A percentile compares a stretch with the other conserved stretches of the same genome.
Evolutionary conservation across 1,140 invertebrate genomes (phyloP).

Genomic region (Lordiphosa clarofinis): DNA sequence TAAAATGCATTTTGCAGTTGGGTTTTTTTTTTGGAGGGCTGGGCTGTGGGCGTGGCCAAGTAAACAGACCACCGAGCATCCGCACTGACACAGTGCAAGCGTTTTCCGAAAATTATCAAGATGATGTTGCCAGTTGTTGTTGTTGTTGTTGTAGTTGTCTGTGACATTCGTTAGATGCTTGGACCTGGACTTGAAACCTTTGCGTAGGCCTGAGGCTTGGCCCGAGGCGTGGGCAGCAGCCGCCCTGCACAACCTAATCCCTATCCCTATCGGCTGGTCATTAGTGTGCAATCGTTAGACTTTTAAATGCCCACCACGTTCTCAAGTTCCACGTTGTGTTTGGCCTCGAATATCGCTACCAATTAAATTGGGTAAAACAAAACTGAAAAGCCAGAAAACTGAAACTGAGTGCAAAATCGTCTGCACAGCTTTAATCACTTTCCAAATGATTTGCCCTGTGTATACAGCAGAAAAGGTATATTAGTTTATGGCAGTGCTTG

Average conservation of each 20-base stretch:
- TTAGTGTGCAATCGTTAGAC: slow-evolving; percentile 72
- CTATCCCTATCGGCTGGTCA: slow-evolving; percentile 59
- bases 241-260: slow-evolving; percentile 15
- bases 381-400: slow-evolving; percentile 6
- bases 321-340: slow-evolving; percentile 23
- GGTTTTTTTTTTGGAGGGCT: slow-evolving; percentile 2
- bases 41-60: slow-evolving; percentile 43
- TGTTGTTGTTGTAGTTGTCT: slow-evolving; percentile 42
- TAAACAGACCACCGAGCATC: slow-evolving; percentile 31
- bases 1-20: slow-evolving; percentile 62
- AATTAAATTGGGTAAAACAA: slow-evolving; percentile 58
- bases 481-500: background rate
- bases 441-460: slow-evolving; percentile 26
- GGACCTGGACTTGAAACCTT: slow-evolving; percentile 10
- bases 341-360: slow-evolving; percentile 53
- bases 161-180: slow-evolving; percentile 67
- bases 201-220: slow-evolving; percentile 20
- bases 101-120: slow-evolving; percentile 73
- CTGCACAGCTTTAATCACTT: slow-evolving; percentile 58
- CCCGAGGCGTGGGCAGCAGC: slow-evolving; percentile 21
- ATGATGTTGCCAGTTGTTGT: slow-evolving; percentile 59
- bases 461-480: background rate
- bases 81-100: slow-evolving; percentile 14
- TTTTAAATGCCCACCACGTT: slow-evolving; percentile 72
- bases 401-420: slow-evolving; percentile 20